phyloP scores from a whole-genome alignment of 2,797 vertebrate species.

The Dipus sagitta region DNA sequence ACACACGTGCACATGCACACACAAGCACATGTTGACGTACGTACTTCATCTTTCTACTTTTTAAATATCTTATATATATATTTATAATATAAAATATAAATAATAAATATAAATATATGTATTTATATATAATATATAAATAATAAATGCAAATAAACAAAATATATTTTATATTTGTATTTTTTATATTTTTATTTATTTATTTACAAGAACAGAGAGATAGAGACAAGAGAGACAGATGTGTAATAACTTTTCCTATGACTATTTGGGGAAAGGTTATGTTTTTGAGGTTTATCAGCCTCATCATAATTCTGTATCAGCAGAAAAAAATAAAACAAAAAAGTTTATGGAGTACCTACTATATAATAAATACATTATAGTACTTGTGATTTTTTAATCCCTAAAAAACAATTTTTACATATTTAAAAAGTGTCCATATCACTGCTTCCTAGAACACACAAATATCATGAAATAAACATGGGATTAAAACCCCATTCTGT shows the following conservation, averaged over 20 bases:
- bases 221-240: neutral
- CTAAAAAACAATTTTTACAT: neutral
- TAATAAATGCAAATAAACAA: neutral
- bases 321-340: neutral
- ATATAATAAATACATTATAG: neutral
- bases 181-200: too few species aligned
- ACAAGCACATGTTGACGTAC: neutral
- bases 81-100: too few species aligned
- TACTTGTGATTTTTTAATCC: neutral
- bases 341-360: neutral
- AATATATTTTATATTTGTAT: too few species aligned
- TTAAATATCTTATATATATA: too few species aligned
- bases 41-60: neutral
- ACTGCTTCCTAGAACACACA: neutral
- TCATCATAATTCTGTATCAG: neutral
- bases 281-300: neutral
- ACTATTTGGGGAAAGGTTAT: too few species aligned
- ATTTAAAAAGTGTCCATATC: neutral
- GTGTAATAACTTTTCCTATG: neutral
- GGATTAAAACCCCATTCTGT: neutral
- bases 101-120: too few species aligned
- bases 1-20: too few species aligned
- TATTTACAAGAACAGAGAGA: too few species aligned
- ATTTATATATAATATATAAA: too few species aligned
- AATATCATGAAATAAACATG: neutral